Evolutionary conservation across 2,797 vertebrate species (phyloP).

Genomic region (Nothura maculosa): DNA sequence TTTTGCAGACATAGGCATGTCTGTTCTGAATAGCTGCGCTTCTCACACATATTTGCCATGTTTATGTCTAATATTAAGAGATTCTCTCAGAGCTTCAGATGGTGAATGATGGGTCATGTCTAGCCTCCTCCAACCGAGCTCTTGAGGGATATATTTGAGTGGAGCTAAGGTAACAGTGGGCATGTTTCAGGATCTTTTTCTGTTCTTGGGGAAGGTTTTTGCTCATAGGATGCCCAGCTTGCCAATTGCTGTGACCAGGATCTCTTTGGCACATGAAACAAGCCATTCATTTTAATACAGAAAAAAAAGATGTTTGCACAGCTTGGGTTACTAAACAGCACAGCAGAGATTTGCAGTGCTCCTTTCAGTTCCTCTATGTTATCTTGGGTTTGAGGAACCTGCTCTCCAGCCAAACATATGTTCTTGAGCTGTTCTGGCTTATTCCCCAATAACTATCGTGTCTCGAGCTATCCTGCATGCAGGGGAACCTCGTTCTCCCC

Average conservation of each 20-base stretch:
- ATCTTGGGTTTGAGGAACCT: neutral
- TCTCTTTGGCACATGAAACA: slow-evolving; percentile 16
- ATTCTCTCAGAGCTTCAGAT: slow-evolving; percentile 5
- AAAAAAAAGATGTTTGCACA: neutral
- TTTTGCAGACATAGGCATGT: neutral
- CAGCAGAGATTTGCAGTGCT: neutral
- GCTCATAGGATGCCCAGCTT: neutral
- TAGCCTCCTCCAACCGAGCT: slow-evolving; percentile 19
- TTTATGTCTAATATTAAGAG: neutral
- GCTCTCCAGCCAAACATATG: neutral
- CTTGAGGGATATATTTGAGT: slow-evolving; percentile 31
- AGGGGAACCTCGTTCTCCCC: neutral
- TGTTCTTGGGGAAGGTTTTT: neutral
- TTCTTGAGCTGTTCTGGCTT: neutral
- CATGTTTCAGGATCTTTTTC: slow-evolving; percentile 8
- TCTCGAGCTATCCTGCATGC: neutral
- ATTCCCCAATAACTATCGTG: neutral
- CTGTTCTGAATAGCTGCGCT: neutral
- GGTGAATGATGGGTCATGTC: slow-evolving; percentile 18
- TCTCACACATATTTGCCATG: neutral
- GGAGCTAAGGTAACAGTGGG: neutral
- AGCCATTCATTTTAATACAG: neutral
- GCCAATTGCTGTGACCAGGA: neutral
- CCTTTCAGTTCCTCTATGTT: neutral
- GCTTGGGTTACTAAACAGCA: neutral